phyloP scores from a whole-genome alignment of 2,113 vertebrate genomes.

The Python bivittatus region DNA sequence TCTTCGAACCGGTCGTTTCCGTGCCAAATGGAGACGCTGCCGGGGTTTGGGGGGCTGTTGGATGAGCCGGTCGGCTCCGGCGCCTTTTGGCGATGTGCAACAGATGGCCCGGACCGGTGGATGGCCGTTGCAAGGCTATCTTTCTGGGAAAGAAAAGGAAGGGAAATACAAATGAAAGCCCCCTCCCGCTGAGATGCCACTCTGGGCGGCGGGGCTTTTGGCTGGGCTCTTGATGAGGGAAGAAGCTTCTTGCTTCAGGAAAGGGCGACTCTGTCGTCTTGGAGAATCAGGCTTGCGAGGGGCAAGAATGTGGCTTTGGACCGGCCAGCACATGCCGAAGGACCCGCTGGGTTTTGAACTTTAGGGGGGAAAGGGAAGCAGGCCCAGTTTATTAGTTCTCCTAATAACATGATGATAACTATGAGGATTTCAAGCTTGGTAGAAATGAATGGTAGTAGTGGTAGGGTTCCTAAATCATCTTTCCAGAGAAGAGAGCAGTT shows the following conservation, averaged over 20 bases:
- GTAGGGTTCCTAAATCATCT: no score
- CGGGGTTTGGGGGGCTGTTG: neutral
- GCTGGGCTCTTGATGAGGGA: neutral
- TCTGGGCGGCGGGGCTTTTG: neutral
- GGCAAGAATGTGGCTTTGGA: neutral
- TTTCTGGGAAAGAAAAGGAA: neutral
- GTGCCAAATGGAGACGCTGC: neutral
- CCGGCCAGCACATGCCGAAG: neutral
- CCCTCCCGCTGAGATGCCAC: neutral
- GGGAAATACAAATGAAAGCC: neutral
- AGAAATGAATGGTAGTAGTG: no score
- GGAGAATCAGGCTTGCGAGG: neutral
- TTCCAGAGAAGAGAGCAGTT: no score
- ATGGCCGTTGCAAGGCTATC: neutral
- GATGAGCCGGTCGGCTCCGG: constrained; percentile 51
- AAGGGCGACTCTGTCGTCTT: neutral
- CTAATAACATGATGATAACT: neutral
- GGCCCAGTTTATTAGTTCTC: neutral
- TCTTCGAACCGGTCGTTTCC: neutral
- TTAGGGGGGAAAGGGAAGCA: neutral
- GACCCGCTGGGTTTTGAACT: neutral
- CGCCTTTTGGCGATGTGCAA: constrained; percentile 43
- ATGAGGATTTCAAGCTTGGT: no score
- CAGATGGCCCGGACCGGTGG: constrained; percentile 68
- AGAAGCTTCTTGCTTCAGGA: neutral